These are phyloP conservation scores for Crioceris asparagi DNA, from an alignment of 2,888 invertebrate genomes.

Conservation along the genomic window DNA sequence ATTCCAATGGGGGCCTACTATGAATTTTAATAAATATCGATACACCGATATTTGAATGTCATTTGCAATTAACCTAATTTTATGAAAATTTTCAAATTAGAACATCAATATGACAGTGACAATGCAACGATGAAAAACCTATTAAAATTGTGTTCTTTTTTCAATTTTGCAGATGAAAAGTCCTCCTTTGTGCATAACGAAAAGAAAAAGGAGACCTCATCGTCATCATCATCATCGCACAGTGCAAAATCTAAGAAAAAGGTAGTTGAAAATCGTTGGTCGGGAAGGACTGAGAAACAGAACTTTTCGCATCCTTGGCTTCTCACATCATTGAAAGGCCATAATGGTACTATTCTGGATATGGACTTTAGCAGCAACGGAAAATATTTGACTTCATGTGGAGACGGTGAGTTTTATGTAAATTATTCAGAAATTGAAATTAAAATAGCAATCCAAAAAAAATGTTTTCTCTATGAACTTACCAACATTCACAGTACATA, in stretches of 20 bases:
- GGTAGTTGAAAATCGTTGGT: constrained; percentile 29
- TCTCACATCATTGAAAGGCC: constrained; percentile 69
- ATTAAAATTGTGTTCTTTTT: constrained; percentile 8
- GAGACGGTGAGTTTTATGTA: constrained; percentile 58
- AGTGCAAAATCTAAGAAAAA: constrained; percentile 39
- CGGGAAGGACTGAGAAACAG: constrained; percentile 42
- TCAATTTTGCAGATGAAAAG: constrained; percentile 17
- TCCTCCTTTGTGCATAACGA: constrained; percentile 9
- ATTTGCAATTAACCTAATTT: constrained; percentile 3
- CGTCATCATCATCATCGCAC: too few species aligned
- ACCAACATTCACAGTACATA: too few species aligned
- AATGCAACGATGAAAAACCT: constrained; percentile 8
- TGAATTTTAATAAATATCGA: too few species aligned
- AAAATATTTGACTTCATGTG: constrained; percentile 74
- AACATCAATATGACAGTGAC: constrained; percentile 8
- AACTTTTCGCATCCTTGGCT: constrained; percentile 69
- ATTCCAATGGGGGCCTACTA: too few species aligned
- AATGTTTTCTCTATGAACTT: too few species aligned
- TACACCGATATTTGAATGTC: not conserved
- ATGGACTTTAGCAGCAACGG: constrained; percentile 78
- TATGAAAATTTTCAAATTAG: not conserved
- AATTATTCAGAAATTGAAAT: not conserved
- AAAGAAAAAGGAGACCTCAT: constrained; percentile 17
- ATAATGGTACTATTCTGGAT: constrained; percentile 61
- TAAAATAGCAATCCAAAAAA: too few species aligned